Base-by-base conservation (phyloP, 2,797 vertebrate genomes). In the Zalophus californianus region DNA sequence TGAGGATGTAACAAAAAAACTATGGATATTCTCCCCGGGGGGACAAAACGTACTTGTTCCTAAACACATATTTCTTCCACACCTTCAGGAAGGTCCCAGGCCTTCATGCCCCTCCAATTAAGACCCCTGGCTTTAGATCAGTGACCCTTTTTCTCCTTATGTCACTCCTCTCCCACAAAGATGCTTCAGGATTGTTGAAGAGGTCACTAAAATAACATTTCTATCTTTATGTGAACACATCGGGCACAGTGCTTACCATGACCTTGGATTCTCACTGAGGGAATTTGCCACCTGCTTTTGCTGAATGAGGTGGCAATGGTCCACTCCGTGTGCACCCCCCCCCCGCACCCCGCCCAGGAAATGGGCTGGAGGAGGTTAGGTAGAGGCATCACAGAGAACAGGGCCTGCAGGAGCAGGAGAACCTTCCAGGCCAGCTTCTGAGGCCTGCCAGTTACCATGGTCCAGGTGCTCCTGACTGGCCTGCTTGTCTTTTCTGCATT, bases 331-430 rank as follows among this genome's bases (percentile, higher is more conserved):
- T 7, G 73, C 0, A 7, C n/a, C n/a, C 50, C 3, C 5, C 3
- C 9, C 29, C 38, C 44, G 44, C 9, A 44, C 44, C 44, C 44
- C 44, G 1, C 44, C 70, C 25, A 0, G 0, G 54, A 48, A 58
- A 12, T 8, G 54, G 20, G n/a, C 58, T 54, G 58, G 52, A 56
- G 13, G 7, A 41, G 10, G 23, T 16, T 64, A 8, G n/a, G 35
- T 20, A 13, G 44, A 64, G 25, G 52, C 62, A 68, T 23, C 66
- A 27, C 7, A 2, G 21, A 62, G 29, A 38, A 48, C 56, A 9
- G 3, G 25, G n/a, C 38, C 38, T 32, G 3, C 0, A 0, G 84
- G 13, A 25, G 13, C 50, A 56, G 32, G 20, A 66, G 15, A 78
- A 56, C 4, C 7, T 2, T 80, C 52, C 12, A 18, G 64, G 13